Base-by-base conservation (phyloP, 2,797 vertebrate species). In the Martes flavigula region DNA sequence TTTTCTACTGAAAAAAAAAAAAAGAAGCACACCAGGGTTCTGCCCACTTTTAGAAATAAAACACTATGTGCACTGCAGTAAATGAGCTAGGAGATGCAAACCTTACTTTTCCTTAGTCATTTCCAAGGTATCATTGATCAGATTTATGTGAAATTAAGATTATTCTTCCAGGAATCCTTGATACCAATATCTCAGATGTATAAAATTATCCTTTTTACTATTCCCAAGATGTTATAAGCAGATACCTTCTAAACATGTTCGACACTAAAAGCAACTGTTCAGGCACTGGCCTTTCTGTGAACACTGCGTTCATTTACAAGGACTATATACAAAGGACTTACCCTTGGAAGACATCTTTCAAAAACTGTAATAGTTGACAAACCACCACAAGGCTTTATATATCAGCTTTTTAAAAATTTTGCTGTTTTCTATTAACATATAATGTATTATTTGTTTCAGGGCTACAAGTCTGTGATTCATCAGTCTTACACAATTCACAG, bases 11-110 rank as follows among this genome's bases (percentile, higher is more conserved):
- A 99, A 99, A 99, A 99, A 99, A 27, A 99, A 99, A 27, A 99
- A 99, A 30, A 99, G 99, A 98, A 99, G 99, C 99, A 99, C 99
- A 89, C 99, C 99, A 12, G 99, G 99, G 86, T 99, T 99, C 98
- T 99, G 99, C 66, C 98, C 99, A 97, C 99, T 99, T 97, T 98
- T 99, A 88, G 99, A 99, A 98, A 73, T 40, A 35, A 89, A 82
- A 90, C 30, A 68, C n/a, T 60, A 32, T 0, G 7, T 91, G 13
- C 11, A 58, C 51, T 56, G 2, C 20, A 87, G 11, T 62, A 82
- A 87, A 82, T 83, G 48, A 83, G n/a, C 68, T 68, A n/a, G 38
- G 66, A 91, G 62, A 79, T 30, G 15, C 35, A 60, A 14, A 38
- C 46, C 43, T 68, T 93, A n/a, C 20, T 85, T 96, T 56, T 78